Evolutionary conservation across 2,113 vertebrate genomes (phyloP).

Genomic region (Oryzias melastigma): DNA sequence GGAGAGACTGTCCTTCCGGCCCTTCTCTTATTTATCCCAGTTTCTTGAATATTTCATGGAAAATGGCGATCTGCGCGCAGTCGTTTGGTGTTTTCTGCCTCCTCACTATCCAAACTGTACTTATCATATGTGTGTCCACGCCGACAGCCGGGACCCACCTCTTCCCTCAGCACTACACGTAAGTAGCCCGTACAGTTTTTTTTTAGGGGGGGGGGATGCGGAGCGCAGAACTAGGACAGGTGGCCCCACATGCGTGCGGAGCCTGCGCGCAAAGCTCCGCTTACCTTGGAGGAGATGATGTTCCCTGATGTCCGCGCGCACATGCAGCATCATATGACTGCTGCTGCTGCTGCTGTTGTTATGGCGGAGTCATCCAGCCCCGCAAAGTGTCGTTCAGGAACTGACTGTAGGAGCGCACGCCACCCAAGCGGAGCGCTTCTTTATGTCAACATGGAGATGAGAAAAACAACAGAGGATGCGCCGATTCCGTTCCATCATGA

Average conservation of each 20-base stretch:
- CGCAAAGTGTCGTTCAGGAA: slow-evolving; percentile 24
- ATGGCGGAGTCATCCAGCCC: slow-evolving; percentile 12
- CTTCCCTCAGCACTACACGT: slow-evolving; percentile 95
- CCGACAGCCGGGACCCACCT: slow-evolving; percentile 83
- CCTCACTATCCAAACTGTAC: slow-evolving; percentile 78
- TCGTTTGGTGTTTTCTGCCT: slow-evolving; percentile 82
- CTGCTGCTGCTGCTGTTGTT: slow-evolving; percentile 23
- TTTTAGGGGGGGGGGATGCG: slow-evolving; percentile 11
- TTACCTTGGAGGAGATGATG: slow-evolving; percentile 42
- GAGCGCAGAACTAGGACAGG: slow-evolving; percentile 68
- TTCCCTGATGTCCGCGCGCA: slow-evolving; percentile 27
- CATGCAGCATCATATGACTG: slow-evolving; percentile 8
- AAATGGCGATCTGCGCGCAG: slow-evolving; percentile 90
- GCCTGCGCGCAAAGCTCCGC: slow-evolving; percentile 41
- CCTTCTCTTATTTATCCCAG: slow-evolving; percentile 68
- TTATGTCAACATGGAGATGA: background rate
- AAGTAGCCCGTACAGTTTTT: slow-evolving; percentile 73
- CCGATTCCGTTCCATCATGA: slow-evolving; percentile 7
- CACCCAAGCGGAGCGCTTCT: background rate
- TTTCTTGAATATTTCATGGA: slow-evolving; percentile 87
- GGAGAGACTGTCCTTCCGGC: slow-evolving; percentile 63
- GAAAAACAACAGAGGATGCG: slow-evolving; percentile 18
- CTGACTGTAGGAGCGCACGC: slow-evolving; percentile 30
- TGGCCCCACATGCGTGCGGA: slow-evolving; percentile 45
- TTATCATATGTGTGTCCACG: slow-evolving; percentile 80